phyloP scores from a whole-genome alignment of 2,113 vertebrate genomes.

The Podarcis raffonei region DNA sequence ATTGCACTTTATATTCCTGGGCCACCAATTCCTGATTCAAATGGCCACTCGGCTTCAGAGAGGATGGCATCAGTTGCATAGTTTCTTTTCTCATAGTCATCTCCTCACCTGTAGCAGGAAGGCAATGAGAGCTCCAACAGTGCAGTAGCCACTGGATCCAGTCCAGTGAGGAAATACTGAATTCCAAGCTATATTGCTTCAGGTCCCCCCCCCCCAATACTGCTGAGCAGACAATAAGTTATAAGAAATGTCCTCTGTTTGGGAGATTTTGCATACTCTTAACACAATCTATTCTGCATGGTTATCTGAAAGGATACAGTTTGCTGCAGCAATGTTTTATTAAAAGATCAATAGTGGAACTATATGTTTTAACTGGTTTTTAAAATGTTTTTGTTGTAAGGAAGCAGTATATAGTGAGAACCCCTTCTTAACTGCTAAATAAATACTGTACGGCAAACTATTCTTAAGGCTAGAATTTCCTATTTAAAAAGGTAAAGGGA shows the following conservation, averaged over 20 bases:
- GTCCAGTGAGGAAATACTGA: not conserved
- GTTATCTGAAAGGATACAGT: not conserved
- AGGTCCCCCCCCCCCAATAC: not conserved
- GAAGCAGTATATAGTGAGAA: not conserved
- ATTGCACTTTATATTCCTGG: not conserved
- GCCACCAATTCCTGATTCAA: not conserved
- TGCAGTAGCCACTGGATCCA: not conserved
- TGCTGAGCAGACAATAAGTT: not conserved
- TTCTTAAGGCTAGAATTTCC: not conserved
- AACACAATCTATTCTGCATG: not conserved
- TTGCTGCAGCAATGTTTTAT: constrained; percentile 17
- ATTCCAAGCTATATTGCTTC: not conserved
- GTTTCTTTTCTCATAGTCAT: not conserved
- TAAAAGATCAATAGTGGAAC: constrained; percentile 50
- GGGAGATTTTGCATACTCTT: too few relatives aligned
- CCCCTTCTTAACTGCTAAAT: constrained; percentile 50
- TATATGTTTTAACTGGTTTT: constrained; percentile 41
- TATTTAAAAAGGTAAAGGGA: not conserved
- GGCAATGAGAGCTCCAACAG: not conserved
- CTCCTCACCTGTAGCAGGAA: not conserved
- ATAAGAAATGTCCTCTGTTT: too few relatives aligned
- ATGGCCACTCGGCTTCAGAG: not conserved
- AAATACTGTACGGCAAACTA: not conserved
- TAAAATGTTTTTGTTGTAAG: constrained; percentile 42
- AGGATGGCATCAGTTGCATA: not conserved